A percentile compares a stretch with the other conserved stretches of the same genome.
These are phyloP conservation scores for Tiphia femorata DNA, from an alignment of 2,888 invertebrate genomes.

Conservation along the genomic window DNA sequence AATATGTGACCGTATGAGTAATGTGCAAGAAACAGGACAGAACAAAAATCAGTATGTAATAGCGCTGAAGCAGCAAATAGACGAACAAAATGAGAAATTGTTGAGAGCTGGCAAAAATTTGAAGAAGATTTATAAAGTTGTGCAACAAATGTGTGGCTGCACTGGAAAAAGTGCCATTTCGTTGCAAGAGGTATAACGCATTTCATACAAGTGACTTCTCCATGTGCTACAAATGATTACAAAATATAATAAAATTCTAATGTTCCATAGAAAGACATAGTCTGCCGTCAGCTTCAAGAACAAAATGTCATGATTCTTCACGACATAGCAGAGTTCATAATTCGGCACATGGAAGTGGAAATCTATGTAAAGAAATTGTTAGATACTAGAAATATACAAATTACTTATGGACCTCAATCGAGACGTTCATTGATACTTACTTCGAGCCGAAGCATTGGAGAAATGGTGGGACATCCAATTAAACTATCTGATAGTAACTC, in stretches of 20 bases:
- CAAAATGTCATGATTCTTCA: constrained; percentile 73
- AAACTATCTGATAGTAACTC: constrained; percentile 38
- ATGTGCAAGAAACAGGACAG: background rate
- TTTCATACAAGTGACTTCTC: no score
- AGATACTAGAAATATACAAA: constrained; percentile 55
- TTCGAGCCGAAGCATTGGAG: constrained; percentile 41
- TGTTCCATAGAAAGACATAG: constrained; percentile 71
- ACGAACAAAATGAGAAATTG: constrained; percentile 69
- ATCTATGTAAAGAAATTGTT: constrained; percentile 66
- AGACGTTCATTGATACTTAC: constrained; percentile 45
- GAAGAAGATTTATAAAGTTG: constrained; percentile 65
- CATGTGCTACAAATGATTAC: no score
- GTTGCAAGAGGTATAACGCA: constrained; percentile 66
- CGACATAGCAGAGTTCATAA: constrained; percentile 71
- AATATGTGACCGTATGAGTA: background rate
- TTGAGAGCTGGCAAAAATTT: constrained; percentile 69
- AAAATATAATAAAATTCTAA: constrained; percentile 4
- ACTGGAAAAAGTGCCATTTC: no score
- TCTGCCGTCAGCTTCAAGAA: constrained; percentile 73
- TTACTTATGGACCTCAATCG: constrained; percentile 53
- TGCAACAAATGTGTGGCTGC: constrained; percentile 57
- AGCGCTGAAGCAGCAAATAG: constrained; percentile 61
- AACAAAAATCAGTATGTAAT: constrained; percentile 51
- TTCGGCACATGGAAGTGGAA: constrained; percentile 66
- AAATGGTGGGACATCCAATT: constrained; percentile 24